A percentile compares a stretch with the other conserved stretches of the same genome.
phyloP scores from a whole-genome alignment of 2,888 invertebrate genomes.

The Xylophagus ater region DNA sequence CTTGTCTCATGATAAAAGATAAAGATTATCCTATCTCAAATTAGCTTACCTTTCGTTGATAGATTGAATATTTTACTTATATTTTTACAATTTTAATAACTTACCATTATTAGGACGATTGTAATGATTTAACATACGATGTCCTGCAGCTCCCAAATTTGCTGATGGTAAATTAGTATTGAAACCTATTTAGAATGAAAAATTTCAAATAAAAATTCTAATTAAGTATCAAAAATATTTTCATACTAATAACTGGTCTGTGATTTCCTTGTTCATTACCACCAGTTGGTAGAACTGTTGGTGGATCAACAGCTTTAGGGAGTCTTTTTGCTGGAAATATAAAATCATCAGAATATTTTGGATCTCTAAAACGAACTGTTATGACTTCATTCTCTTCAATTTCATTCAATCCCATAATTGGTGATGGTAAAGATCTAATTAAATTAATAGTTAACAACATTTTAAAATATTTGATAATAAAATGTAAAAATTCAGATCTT shows the following conservation, averaged over 20 bases:
- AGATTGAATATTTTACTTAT: no score
- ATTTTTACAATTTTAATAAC: no score
- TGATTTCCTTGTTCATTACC: conserved; percentile 62
- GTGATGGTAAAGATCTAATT: conserved; percentile 54
- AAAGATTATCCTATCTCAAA: no score
- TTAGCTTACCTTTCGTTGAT: no score
- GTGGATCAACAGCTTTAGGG: conserved; percentile 57
- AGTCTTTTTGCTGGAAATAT: conserved; percentile 66
- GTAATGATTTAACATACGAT: conserved; percentile 59
- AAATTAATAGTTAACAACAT: no score
- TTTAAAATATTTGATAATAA: background rate
- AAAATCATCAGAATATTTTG: conserved; percentile 58
- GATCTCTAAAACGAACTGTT: conserved; percentile 69
- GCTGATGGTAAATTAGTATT: conserved; percentile 52
- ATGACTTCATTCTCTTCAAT: conserved; percentile 47
- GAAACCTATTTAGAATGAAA: conserved; percentile 38
- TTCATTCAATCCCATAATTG: conserved; percentile 56
- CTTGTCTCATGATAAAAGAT: no score
- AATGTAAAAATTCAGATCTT: no score
- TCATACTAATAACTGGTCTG: conserved; percentile 62
- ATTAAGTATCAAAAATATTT: background rate
- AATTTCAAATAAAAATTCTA: conserved; percentile 1
- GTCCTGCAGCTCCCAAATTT: conserved; percentile 56
- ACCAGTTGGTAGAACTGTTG: conserved; percentile 65
- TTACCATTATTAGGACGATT: conserved; percentile 21